phyloP scores from a whole-genome alignment of 2,797 vertebrate genomes.

The Chelidonichthys spinosus region DNA sequence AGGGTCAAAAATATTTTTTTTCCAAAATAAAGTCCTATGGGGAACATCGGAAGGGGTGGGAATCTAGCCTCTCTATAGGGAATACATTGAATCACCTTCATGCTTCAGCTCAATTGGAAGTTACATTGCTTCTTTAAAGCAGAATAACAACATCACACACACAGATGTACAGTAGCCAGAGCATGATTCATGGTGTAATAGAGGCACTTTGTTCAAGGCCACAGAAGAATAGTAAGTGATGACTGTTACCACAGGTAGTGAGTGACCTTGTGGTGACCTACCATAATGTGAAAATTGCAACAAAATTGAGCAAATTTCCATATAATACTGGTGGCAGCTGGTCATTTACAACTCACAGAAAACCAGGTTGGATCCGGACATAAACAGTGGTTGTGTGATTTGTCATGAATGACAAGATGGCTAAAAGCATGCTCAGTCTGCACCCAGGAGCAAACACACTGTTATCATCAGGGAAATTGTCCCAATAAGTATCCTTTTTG shows the following conservation, averaged over 20 bases:
- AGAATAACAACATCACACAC: background rate
- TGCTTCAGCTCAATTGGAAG: background rate
- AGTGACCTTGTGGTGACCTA: slow-evolving; percentile 51
- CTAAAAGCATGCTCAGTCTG: slow-evolving; percentile 22
- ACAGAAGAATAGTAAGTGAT: slow-evolving; percentile 23
- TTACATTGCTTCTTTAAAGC: slow-evolving; percentile 6
- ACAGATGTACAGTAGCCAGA: background rate
- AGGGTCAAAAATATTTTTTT: too few relatives aligned
- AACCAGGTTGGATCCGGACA: slow-evolving; percentile 56
- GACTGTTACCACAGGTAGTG: slow-evolving; percentile 40
- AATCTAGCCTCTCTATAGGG: too few relatives aligned
- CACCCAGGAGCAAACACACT: slow-evolving; percentile 26
- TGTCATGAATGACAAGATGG: slow-evolving; percentile 22
- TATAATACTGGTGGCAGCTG: slow-evolving; percentile 63
- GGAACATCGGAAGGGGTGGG: too few relatives aligned
- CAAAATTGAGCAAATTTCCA: slow-evolving; percentile 55
- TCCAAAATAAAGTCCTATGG: too few relatives aligned
- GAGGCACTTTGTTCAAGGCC: slow-evolving; percentile 25
- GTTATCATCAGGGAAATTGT: slow-evolving; percentile 46
- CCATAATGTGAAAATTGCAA: slow-evolving; percentile 39
- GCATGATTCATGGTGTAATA: slow-evolving; percentile 14
- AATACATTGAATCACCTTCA: background rate
- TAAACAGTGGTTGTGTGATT: slow-evolving; percentile 50
- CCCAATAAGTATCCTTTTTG: slow-evolving; percentile 41
- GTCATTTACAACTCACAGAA: slow-evolving; percentile 66